Evolutionary conservation across 2,797 vertebrate genomes (phyloP).

Genomic region (Pygocentrus nattereri): DNA sequence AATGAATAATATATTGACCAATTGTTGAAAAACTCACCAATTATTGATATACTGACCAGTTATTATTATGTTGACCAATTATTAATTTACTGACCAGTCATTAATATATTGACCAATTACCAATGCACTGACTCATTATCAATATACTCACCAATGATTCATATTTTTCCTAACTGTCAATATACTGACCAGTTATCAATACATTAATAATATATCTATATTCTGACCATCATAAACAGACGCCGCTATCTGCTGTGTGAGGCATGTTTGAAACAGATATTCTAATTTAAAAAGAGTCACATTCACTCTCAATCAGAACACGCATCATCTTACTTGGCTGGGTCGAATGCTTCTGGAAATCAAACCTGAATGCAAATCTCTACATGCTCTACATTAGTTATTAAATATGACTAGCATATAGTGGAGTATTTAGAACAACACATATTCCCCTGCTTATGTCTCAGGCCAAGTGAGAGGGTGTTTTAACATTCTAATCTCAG

Average conservation of each 20-base stretch:
- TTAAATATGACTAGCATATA: not conserved
- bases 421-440: not conserved
- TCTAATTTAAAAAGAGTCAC: not conserved
- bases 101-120: too few species aligned
- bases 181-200: not conserved
- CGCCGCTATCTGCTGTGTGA: not conserved
- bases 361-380: not conserved
- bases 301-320: not conserved
- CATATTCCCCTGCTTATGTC: not conserved
- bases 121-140: too few species aligned
- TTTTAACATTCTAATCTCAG: constrained; percentile 19
- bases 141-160: too few species aligned
- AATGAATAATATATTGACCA: too few species aligned
- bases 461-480: not conserved
- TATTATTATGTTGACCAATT: too few species aligned
- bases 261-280: not conserved
- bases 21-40: too few species aligned
- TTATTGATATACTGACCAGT: too few species aligned
- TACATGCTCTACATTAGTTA: constrained; percentile 6
- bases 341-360: not conserved
- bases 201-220: not conserved
- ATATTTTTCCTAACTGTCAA: too few species aligned
- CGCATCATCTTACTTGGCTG: not conserved
- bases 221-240: not conserved
- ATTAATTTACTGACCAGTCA: too few species aligned